Base-by-base conservation (phyloP, 92 coral and sea anemone species). In the Scolanthus callimorphus region DNA sequence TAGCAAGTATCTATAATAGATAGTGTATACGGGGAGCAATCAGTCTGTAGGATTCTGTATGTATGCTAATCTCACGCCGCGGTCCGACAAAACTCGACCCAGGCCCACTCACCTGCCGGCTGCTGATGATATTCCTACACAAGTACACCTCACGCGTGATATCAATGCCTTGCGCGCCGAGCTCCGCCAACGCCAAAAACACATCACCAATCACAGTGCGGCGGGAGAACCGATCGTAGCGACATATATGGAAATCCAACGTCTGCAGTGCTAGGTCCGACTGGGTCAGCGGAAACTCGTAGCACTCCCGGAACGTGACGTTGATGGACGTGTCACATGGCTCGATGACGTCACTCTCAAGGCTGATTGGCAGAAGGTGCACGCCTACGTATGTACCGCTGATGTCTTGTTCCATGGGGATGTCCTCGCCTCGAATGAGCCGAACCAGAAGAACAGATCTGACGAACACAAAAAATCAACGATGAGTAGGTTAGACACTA, bases 161-260 rank as follows among this genome's bases (percentile, higher is more conserved):
- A 70, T 92, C 97, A 51, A 92, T 90, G 26, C 90, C 91, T 52
- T 92, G 97, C 11, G 98, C 97, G n/a, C 90, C 89, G 47, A 92
- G 74, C 56, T 92, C 98, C 4, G 98, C 98, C 57, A 92, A 63
- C 25, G 98, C 96, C 48, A 92, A 58, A 30, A 86, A 92, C 51
- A 92, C 98, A 19, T 92, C 98, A 23, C 98, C 98, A 3, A 92
- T 62, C 1, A 75, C 67, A 8, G 82, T 76, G 57, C 71, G 69
- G 26, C 90, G 81, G 3, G 98, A 92, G 51, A 59, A 92, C 59
- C 74, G 76, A 69, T 92, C 98, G 60, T 92, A 92, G 44, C 98
- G 96, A 69, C 90, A 92, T 19, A 92, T 89, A 39, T 86, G 90
- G 57, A 92, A 76, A 48, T 89, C 86, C 49, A 92, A 88, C 15